Base-by-base conservation (phyloP, 2,888 invertebrate genomes). In the Acleris literana region DNA sequence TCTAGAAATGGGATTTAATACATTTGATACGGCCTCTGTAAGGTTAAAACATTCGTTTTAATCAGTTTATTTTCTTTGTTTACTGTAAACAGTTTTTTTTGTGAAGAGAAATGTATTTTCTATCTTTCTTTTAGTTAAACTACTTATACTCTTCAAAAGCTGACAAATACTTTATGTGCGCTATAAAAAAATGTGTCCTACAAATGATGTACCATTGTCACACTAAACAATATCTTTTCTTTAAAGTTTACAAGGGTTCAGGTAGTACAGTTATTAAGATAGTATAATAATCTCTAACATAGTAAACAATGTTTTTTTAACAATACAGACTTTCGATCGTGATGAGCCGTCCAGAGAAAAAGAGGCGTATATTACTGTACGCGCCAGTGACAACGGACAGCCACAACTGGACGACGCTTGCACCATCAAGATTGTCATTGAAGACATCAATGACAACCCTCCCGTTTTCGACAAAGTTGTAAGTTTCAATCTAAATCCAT, bases 381-480 rank as follows among this genome's bases (percentile, higher is more conserved):
- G 97, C 83, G 99, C 98, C 0, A 97, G 96, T 66, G 99, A 99
- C 89, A 97, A 98, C 84, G 99, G 99, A 0, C 94, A 95, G 73
- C 98, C 98, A 0, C 95, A 96, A 56, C 92, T 99, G 61, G 97
- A 97, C 76, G 98, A 98, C 78, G 97, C 97, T 63, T 99, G 99
- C 87, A 98, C 98, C 5, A 97, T 99, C 84, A 97, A 96, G 92
- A 97, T 98, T 63, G 95, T 95, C 70, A 96, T 99, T 71, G 95
- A 95, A 79, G 99, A 99, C 88, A 95, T 97, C 81, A 99, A 99
- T 90, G 99, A 99, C 86, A 99, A 99, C 82, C 92, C 89, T 17
- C 97, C 97, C 5, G 94, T 95, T 74, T 96, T 96, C 88, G 96
- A 97, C 84, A 95, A 95, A 95, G 94, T 94, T 88, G 96, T 96